Base-by-base conservation (phyloP, 2,888 invertebrate species). In the Itoplectis maculator region DNA sequence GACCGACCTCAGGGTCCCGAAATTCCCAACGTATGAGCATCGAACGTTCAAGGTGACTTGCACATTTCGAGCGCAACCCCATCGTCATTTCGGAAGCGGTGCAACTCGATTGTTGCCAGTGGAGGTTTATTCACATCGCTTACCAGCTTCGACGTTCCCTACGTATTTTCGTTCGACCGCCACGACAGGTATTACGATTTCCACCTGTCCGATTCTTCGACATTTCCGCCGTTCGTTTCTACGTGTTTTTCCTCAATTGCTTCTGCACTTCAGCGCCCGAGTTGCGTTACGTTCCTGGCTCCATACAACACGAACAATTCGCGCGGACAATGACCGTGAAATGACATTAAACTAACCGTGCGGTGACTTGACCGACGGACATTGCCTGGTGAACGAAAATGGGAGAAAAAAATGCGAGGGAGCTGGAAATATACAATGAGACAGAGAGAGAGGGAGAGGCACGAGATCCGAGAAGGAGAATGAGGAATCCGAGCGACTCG, bases 311-410 rank as follows among this genome's bases (percentile, higher is more conserved):
- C 59, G 76, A 85, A 88, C 88, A 90, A 91, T 91, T 91, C 90
- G 85, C 88, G 80, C 87, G 90, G 89, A 92, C 92, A 92, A 91
- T 91, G 88, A 91, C 89, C 91, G 91, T 92, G 90, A 92, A 92
- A 92, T 91, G 88, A 92, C 87, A 88, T 91, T 89, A 90, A 92
- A 92, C 92, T 90, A 92, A 88, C 90, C 91, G 88, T 90, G n/a
- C n/a, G 91, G 87, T 91, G 89, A 87, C 88, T 91, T 89, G 91
- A 89, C 89, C 90, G 89, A 90, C 90, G 91, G 92, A 92, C 92
- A 92, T 92, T 91, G 89, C 91, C 90, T 89, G 88, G 88, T 86
- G 88, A 88, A 87, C 84, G 80, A 85, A 86, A 86, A 86, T 82
- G 49, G 23, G 5, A 70, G 82, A 82, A 81, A 83, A 73, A 74